Conservation (phyloP, 2,113 vertebrate genomes). For the Chaetura pelagica region DNA sequence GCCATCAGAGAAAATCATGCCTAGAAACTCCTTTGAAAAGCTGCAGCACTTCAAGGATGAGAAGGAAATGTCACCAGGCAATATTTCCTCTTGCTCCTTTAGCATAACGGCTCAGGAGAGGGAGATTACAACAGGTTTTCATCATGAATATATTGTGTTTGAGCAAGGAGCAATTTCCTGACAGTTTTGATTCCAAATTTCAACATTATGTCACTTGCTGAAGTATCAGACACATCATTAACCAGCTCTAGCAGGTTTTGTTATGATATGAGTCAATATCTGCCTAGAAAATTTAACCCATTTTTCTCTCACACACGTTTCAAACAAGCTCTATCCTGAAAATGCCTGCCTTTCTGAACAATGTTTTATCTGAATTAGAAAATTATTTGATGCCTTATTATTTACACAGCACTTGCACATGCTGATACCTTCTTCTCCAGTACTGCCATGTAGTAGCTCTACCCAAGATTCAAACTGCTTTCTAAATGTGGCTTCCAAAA, state of each 20-base stretch:
- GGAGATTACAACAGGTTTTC: conserved; percentile 67
- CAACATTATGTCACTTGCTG: conserved; percentile 70
- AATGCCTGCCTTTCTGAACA: not conserved
- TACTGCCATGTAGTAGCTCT: not conserved
- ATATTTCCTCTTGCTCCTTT: not conserved
- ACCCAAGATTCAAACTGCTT: not conserved
- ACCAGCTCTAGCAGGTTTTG: conserved; percentile 68
- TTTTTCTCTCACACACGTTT: not conserved
- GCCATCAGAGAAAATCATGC: conserved; percentile 20
- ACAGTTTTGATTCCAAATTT: conserved; percentile 73
- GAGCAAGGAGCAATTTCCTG: conserved; percentile 63
- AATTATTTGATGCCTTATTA: not conserved
- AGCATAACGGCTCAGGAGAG: conserved; percentile 40
- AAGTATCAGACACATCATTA: conserved; percentile 74
- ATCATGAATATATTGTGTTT: conserved; percentile 56
- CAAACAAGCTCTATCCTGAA: not conserved
- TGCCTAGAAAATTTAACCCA: conserved; percentile 59
- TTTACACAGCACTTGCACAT: not conserved
- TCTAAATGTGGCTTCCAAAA: not conserved
- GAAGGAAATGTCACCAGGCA: conserved; percentile 45
- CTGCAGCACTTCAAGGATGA: conserved; percentile 52
- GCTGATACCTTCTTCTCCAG: fast-evolving
- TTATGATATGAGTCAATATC: conserved; percentile 71
- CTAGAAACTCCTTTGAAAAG: conserved; percentile 52
- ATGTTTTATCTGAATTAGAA: not conserved